Evolutionary conservation across 2,888 invertebrate genomes (phyloP).

Genomic region (Bembecia ichneumoniformis): DNA sequence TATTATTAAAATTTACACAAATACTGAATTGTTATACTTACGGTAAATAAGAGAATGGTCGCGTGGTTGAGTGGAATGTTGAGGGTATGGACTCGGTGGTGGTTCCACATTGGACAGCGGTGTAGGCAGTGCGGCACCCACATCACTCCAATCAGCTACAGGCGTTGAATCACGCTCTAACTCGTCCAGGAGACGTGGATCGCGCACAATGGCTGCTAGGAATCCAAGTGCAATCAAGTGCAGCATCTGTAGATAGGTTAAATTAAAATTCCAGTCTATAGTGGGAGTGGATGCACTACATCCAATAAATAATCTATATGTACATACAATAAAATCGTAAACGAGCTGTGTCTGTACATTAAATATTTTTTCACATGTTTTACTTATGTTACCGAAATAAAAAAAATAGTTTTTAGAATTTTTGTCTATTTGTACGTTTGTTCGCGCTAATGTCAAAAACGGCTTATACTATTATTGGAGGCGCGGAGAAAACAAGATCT

Average conservation of each 20-base stretch:
- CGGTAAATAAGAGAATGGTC: constrained; percentile 78
- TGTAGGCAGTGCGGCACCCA: constrained; percentile 74
- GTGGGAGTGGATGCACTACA: neutral
- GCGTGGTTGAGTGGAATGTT: constrained; percentile 54
- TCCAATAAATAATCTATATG: constrained; percentile 3
- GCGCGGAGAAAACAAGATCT: no score
- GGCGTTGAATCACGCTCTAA: constrained; percentile 67
- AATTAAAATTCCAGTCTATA: neutral
- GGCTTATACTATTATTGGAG: no score
- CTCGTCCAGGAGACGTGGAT: constrained; percentile 78
- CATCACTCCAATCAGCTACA: constrained; percentile 45
- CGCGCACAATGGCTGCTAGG: constrained; percentile 80
- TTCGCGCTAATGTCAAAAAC: no score
- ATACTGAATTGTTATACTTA: constrained; percentile 45
- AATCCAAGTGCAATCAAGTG: constrained; percentile 83
- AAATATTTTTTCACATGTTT: no score
- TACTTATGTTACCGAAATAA: no score
- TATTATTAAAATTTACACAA: no score
- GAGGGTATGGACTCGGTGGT: constrained; percentile 66
- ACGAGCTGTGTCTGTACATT: no score
- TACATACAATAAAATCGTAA: no score
- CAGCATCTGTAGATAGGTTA: constrained; percentile 69
- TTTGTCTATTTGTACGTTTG: no score
- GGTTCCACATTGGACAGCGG: constrained; percentile 80
- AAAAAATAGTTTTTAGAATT: no score